Base-by-base conservation (phyloP, 2,888 invertebrate genomes). In the Pammene fasciana region DNA sequence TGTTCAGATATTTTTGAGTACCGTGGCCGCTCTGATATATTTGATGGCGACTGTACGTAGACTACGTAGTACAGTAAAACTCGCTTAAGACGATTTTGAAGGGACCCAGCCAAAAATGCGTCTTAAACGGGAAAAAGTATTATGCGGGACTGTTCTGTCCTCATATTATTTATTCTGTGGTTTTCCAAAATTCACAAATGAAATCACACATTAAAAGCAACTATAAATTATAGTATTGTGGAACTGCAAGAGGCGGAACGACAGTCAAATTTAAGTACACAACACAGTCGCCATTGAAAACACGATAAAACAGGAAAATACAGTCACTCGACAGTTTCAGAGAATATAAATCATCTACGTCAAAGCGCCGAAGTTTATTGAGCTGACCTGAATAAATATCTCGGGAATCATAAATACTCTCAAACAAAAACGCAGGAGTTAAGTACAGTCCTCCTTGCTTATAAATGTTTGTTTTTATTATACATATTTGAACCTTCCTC, bases 281-380 rank as follows among this genome's bases (percentile, higher is more conserved):
- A 36, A 14, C 13, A 14, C 36, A 54, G 36, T 10, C 38, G 13
- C 13, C 45, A 59, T 46, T 59, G 45, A 57, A 43, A 57, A n/a
- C 0, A 59, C 34, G n/a, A 59, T 46, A 45, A 59, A 38, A 38
- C 18, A 11, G 16, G 16, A 50, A 60, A 61, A 48, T 16, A 50
- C 50, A 61, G 50, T 52, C 36, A 48, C 16, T 38, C 48, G 16
- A 38, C 48, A 26, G 43, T 34, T 61, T 46, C 54, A 46, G 43
- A 34, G 50, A 43, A 4, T 16, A 43, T 61, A 61, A 61, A 61
- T 52, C 43, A 67, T 55, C 14, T 46, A 11, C 8, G 16, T 61
- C 45, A 67, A 60, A 67, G 60, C 26, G 26, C 38, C 67, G 43
- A 9, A n/a, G n/a, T 64, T 65, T 68, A 68, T 68, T 46, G 34